Evolutionary conservation across 1,140 invertebrate genomes (phyloP), one percentile per base, ranked within the genome.

Genomic region (Melitaea cinxia): DNA sequence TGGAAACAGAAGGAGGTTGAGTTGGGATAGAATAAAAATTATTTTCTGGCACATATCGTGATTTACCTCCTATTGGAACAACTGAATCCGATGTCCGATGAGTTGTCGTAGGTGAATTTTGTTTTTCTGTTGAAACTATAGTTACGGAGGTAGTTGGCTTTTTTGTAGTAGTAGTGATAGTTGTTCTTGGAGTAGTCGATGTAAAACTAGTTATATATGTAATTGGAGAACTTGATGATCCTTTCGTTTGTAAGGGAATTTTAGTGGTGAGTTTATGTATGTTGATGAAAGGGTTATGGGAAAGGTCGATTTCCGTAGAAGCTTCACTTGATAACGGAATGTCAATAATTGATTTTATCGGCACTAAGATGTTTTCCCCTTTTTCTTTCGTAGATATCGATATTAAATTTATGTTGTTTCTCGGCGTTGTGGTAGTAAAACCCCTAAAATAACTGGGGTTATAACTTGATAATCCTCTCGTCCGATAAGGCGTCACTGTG

Each of bases 11-110:
- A 15, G 49, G 49, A 17, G 1, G n/a, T 15, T 28, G n/a, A 52
- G 24, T 15, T 17, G 4, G 28, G 28, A 26, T 6, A 5, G 28
- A 14, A 9, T 9, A 10, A 49, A 4, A 9, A 33, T 2, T 19
- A 15, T 14, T 49, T 17, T 56, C 39, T 12, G 54, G 10, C 4
- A 42, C 37, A 42, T 42, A 56, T 12, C 39, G 21, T 26, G 54
- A 15, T 12, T 56, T 56, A 19, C 54, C 54, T 12, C 54, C 42
- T 14, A 21, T 45, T 28, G 53, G 10, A 39, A 37, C 12, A 24
- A 17, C 42, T 24, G 2, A 9, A 42, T 10, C 42, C 9, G 54
- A 3, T 12, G 28, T n/a, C n/a, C n/a, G n/a, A n/a, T n/a, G n/a
- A n/a, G n/a, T 24, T 21, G 24, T 28, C 21, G 14, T 30, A n/a